Percentiles rank a stretch among this genome's conserved stretches.
These are phyloP conservation scores for Dynastes hyllus DNA, from an alignment of 2,888 invertebrate species.

Conservation along the genomic window DNA sequence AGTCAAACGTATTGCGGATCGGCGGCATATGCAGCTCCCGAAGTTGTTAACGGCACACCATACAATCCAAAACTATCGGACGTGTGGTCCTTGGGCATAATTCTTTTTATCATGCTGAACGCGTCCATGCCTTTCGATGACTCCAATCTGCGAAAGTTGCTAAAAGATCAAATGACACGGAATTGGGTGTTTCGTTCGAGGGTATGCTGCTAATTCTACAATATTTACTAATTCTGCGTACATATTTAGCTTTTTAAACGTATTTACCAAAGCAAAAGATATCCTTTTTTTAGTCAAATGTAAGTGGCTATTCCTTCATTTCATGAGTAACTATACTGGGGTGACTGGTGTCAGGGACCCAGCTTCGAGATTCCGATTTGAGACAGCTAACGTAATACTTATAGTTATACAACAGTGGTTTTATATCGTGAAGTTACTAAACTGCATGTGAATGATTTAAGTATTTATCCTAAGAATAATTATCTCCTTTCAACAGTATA, in stretches of 20 bases:
- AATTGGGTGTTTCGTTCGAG: constrained; percentile 84
- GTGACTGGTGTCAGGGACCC: too few species aligned
- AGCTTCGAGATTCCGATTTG: too few species aligned
- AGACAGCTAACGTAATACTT: too few species aligned
- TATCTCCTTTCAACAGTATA: too few species aligned
- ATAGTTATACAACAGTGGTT: too few species aligned
- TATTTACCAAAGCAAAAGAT: too few species aligned
- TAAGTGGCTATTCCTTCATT: background rate
- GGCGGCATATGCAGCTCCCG: constrained; percentile 96
- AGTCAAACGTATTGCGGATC: constrained; percentile 97
- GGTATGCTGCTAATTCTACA: constrained; percentile 66
- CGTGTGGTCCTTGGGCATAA: constrained; percentile 94
- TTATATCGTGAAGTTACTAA: too few species aligned
- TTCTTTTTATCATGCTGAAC: constrained; percentile 95
- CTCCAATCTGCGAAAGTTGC: constrained; percentile 85
- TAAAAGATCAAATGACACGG: constrained; percentile 88
- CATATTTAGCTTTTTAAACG: too few species aligned
- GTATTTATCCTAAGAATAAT: too few species aligned
- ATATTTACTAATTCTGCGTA: background rate
- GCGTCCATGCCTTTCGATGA: constrained; percentile 97
- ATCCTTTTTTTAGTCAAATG: too few species aligned
- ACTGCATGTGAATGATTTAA: too few species aligned
- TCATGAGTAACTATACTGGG: too few species aligned
- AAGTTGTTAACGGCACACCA: constrained; percentile 89
- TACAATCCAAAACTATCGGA: constrained; percentile 93